These are phyloP conservation scores for Drosophila algonquin DNA, from an alignment of 2,888 invertebrate genomes.

Conservation along the genomic window DNA sequence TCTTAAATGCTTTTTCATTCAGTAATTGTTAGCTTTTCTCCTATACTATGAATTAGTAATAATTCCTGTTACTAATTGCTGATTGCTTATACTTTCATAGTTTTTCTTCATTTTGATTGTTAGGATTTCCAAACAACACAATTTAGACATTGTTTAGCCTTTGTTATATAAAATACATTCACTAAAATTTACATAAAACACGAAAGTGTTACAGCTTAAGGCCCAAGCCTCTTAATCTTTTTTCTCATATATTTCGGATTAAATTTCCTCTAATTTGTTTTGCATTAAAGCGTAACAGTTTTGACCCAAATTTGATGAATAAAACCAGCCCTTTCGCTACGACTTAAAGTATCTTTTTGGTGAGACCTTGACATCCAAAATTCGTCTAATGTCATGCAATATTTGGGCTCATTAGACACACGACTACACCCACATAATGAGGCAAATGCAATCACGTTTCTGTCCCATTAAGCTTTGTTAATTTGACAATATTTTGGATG, in stretches of 20 bases:
- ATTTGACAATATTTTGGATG: constrained; percentile 60
- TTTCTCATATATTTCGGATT: constrained; percentile 8
- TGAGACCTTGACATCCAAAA: constrained; percentile 25
- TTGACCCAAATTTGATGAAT: constrained; percentile 6
- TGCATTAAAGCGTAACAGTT: constrained; percentile 28
- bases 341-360: background rate
- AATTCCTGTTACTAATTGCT: no score
- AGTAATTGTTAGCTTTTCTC: no score
- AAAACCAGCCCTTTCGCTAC: background rate
- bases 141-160: background rate
- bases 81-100: no score
- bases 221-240: background rate
- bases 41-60: no score
- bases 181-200: constrained; percentile 20
- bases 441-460: constrained; percentile 23
- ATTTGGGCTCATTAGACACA: constrained; percentile 31
- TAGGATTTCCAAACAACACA: background rate
- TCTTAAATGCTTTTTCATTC: background rate
- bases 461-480: constrained; percentile 60
- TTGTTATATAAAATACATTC: constrained; percentile 5
- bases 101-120: no score
- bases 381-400: constrained; percentile 21
- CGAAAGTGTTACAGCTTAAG: background rate
- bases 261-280: constrained; percentile 24
- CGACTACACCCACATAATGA: constrained; percentile 34